Evolutionary conservation across 2,113 vertebrate genomes (phyloP).

Genomic region (Seriola dumerili): DNA sequence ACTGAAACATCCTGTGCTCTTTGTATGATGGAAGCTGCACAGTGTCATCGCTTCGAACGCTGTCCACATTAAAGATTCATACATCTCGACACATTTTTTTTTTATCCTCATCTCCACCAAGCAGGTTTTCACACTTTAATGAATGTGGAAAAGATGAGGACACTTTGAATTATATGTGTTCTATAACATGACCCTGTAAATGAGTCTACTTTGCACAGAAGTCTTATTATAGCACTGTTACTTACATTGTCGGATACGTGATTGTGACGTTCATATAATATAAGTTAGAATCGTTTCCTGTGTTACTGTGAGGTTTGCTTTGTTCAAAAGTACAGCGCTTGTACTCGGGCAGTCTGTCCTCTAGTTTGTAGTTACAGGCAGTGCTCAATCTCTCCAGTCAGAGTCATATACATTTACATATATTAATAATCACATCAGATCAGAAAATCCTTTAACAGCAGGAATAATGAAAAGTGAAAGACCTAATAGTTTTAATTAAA

Average conservation of each 20-base stretch:
- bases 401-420: background rate
- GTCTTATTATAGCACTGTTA: background rate
- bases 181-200: background rate
- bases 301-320: constrained; percentile 13
- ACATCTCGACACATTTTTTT: constrained; percentile 14
- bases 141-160: constrained; percentile 40
- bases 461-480: constrained; percentile 74
- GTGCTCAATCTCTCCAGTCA: background rate
- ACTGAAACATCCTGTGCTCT: constrained; percentile 27
- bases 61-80: constrained; percentile 68
- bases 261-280: constrained; percentile 5
- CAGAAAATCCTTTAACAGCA: constrained; percentile 58
- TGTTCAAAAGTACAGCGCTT: background rate
- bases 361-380: background rate
- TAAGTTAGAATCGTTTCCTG: background rate
- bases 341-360: constrained; percentile 1
- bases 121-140: constrained; percentile 46
- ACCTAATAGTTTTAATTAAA: constrained; percentile 74
- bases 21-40: constrained; percentile 27
- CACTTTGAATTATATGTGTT: constrained; percentile 32
- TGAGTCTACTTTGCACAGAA: background rate
- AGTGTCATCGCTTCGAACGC: constrained; percentile 58
- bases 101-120: constrained; percentile 61
- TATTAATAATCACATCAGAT: constrained; percentile 50
- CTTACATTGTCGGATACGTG: background rate